Conservation (phyloP, 2,113 vertebrate genomes). For the Chamaea fasciata region DNA sequence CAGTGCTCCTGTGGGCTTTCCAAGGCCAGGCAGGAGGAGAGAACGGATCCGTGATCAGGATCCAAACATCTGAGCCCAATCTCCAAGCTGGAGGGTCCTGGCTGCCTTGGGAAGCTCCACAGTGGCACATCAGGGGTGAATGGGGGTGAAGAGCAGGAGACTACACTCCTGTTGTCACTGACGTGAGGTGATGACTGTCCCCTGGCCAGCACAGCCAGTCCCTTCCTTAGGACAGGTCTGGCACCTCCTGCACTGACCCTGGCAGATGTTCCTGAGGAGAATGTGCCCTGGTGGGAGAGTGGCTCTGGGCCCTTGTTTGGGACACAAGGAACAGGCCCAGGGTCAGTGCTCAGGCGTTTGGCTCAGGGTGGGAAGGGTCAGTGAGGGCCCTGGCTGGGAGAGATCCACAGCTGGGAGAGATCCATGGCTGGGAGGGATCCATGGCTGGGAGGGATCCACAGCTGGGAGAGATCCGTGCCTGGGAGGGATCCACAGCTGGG, state of each 20-base stretch:
- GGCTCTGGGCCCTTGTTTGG: not conserved
- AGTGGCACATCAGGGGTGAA: fast-evolving
- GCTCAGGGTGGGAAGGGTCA: not conserved
- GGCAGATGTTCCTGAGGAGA: not conserved
- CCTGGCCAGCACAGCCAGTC: not conserved
- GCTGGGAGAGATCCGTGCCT: not conserved
- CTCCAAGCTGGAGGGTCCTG: fast-evolving
- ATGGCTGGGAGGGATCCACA: not conserved
- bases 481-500: not conserved
- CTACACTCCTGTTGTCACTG: fast-evolving
- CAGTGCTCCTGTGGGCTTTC: fast-evolving
- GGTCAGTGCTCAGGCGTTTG: not conserved
- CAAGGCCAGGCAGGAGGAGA: not conserved
- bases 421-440: fast-evolving
- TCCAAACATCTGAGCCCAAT: not conserved
- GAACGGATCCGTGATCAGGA: fast-evolving
- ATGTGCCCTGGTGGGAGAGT: fast-evolving
- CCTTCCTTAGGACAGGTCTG: not conserved
- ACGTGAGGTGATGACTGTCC: not conserved
- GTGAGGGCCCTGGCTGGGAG: not conserved
- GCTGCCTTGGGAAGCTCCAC: not conserved
- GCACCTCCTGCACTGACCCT: not conserved
- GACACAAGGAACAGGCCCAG: fast-evolving
- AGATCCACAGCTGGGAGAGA: fast-evolving
- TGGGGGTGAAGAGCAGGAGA: not conserved